Percentiles rank a stretch among this genome's conserved stretches.
phyloP scores from a whole-genome alignment of 1,140 invertebrate genomes.

The Hycleus phaleratus region DNA sequence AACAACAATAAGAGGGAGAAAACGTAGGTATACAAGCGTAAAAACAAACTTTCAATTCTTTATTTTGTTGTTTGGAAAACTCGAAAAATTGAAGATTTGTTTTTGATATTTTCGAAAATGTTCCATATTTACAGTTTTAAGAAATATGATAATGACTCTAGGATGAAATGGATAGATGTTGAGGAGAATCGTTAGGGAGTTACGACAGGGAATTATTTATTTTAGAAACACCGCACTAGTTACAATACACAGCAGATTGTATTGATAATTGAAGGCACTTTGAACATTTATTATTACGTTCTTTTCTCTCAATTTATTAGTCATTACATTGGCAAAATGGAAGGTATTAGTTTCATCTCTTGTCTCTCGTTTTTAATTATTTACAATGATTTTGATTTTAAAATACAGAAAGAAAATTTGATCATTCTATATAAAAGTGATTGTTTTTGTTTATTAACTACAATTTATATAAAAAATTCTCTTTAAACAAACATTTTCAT shows the following conservation, averaged over 20 bases:
- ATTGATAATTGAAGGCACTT: slow-evolving; percentile 39
- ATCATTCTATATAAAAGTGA: slow-evolving; percentile 22
- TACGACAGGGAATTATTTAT: too few species aligned
- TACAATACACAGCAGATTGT: slow-evolving; percentile 34
- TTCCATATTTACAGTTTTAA: too few species aligned
- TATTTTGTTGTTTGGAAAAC: too few species aligned
- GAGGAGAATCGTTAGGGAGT: too few species aligned
- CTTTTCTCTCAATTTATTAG: slow-evolving; percentile 1
- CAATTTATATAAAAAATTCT: slow-evolving; percentile 13
- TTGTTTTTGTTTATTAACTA: slow-evolving; percentile 20
- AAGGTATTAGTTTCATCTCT: slow-evolving; percentile 38
- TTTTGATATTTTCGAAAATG: too few species aligned
- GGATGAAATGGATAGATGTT: too few species aligned
- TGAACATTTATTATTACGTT: slow-evolving; percentile 33
- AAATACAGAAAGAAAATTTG: neutral
- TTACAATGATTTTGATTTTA: slow-evolving; percentile 13
- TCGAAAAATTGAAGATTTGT: too few species aligned
- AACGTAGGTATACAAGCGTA: slow-evolving; percentile 6
- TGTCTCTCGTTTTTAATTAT: slow-evolving; percentile 21
- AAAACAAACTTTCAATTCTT: slow-evolving; percentile 2
- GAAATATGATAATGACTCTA: too few species aligned
- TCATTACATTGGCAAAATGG: slow-evolving; percentile 39
- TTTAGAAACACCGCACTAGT: slow-evolving; percentile 12
- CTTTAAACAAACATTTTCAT: slow-evolving; percentile 1
- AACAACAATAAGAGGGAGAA: slow-evolving; percentile 12